A percentile compares a stretch with the other conserved stretches of the same genome.
These are phyloP conservation scores for Galleria mellonella DNA, from an alignment of 1,140 invertebrate species.

Conservation along the genomic window DNA sequence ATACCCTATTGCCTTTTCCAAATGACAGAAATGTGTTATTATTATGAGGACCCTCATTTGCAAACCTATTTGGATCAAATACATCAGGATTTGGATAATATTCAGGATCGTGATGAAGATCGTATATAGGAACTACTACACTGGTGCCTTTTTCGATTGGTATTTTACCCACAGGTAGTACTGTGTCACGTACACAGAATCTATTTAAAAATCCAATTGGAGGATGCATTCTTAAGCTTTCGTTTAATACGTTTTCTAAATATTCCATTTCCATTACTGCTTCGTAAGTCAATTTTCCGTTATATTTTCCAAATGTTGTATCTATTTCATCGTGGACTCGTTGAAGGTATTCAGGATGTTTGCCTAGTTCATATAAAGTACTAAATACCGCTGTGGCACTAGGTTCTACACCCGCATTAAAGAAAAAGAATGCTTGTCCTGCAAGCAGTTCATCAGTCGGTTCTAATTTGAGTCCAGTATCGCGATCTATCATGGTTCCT, in stretches of 20 bases:
- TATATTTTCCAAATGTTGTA: slow-evolving; percentile 26
- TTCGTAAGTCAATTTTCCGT: slow-evolving; percentile 55
- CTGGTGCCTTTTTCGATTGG: slow-evolving; percentile 65
- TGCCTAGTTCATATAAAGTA: slow-evolving; percentile 45
- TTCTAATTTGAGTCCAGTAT: slow-evolving; percentile 23
- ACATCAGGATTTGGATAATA: slow-evolving; percentile 75
- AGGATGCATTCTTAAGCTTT: slow-evolving; percentile 69
- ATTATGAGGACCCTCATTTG: slow-evolving; percentile 61
- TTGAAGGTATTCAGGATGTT: slow-evolving; percentile 54
- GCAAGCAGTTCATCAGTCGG: slow-evolving; percentile 61
- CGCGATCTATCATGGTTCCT: slow-evolving; percentile 21
- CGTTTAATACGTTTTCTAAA: slow-evolving; percentile 63
- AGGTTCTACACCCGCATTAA: slow-evolving; percentile 75
- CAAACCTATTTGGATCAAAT: slow-evolving; percentile 78
- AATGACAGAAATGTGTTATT: slow-evolving; percentile 79
- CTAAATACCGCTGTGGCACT: slow-evolving; percentile 48
- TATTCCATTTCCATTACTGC: slow-evolving; percentile 54
- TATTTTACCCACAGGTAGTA: slow-evolving; percentile 52
- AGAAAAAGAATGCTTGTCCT: slow-evolving; percentile 73
- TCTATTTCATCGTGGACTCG: slow-evolving; percentile 63
- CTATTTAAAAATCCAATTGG: slow-evolving; percentile 58
- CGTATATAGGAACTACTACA: slow-evolving; percentile 73
- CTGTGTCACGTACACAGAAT: slow-evolving; percentile 52
- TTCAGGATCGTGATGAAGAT: slow-evolving; percentile 76
- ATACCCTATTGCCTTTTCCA: slow-evolving; percentile 81